A percentile compares a stretch with the other conserved stretches of the same genome.
Conservation (phyloP, 2,888 invertebrate species). For the Luperina testacea region DNA sequence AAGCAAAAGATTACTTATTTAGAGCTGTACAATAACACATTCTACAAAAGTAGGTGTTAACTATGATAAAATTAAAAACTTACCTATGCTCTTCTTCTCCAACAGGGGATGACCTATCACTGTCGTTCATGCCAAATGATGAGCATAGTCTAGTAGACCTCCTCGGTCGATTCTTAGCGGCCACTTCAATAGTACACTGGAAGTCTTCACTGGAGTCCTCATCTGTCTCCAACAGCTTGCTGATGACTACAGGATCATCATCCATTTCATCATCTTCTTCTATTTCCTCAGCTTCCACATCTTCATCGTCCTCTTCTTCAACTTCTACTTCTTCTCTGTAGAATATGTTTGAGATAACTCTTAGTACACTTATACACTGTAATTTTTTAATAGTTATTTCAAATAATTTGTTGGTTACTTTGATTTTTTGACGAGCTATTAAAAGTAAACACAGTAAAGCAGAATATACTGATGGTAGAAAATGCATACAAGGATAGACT, state of each 20-base stretch:
- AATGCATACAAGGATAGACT: no score
- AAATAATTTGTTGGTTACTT: neutral
- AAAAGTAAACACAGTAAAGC: no score
- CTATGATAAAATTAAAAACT: conserved; percentile 37
- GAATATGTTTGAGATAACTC: neutral
- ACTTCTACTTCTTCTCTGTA: conserved; percentile 29
- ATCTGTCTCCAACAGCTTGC: conserved; percentile 83
- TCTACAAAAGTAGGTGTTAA: neutral
- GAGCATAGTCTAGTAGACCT: conserved; percentile 78
- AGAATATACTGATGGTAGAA: no score
- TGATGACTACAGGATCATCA: conserved; percentile 84
- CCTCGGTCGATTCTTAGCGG: conserved; percentile 71
- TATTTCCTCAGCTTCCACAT: conserved; percentile 64
- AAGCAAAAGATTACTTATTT: neutral
- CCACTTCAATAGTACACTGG: conserved; percentile 72
- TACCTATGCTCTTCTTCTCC: conserved; percentile 74
- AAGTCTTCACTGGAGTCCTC: conserved; percentile 81
- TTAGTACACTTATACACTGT: neutral
- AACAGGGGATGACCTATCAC: conserved; percentile 67
- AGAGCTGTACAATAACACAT: neutral
- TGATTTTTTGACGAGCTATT: no score
- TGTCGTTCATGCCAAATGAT: conserved; percentile 71
- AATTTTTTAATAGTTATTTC: no score
- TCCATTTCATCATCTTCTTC: conserved; percentile 79
- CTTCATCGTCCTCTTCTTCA: conserved; percentile 66